These are phyloP conservation scores for Lepus townsendii DNA, from an alignment of 2,797 vertebrate genomes.

Conservation along the genomic window DNA sequence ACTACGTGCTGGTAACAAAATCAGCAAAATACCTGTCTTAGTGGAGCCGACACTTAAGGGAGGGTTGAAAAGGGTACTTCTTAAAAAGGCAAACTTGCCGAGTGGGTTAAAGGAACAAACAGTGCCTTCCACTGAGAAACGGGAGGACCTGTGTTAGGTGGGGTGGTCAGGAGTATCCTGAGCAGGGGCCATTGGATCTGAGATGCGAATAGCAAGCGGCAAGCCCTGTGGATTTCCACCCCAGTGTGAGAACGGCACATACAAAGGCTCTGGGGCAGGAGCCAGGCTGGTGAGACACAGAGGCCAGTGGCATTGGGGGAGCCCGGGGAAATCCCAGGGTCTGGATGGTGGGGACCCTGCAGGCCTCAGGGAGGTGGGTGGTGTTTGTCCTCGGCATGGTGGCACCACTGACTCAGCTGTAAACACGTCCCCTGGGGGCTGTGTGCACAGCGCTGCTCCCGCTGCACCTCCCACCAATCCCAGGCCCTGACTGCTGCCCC, in stretches of 20 bases:
- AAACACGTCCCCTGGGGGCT: neutral
- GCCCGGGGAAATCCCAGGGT: neutral
- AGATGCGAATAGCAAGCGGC: neutral
- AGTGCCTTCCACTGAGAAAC: neutral
- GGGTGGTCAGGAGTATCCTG: neutral
- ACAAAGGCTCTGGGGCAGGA: neutral
- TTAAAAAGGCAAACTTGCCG: neutral
- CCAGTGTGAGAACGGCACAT: neutral
- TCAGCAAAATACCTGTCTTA: neutral
- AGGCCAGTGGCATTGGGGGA: neutral
- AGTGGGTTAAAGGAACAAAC: neutral
- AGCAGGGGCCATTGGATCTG: neutral
- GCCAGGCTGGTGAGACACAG: neutral
- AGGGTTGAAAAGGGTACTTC: neutral
- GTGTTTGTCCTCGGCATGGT: neutral
- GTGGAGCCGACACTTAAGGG: neutral
- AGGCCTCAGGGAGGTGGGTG: neutral
- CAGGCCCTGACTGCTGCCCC: neutral
- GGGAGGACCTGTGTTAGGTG: neutral
- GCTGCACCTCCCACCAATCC: neutral
- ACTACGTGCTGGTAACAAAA: neutral
- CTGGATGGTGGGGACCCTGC: neutral
- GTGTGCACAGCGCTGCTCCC: neutral
- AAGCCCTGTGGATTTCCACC: neutral
- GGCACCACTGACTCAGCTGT: accelerated